Evolutionary conservation across 2,888 invertebrate genomes (phyloP).

Genomic region (Plebejus anna): DNA sequence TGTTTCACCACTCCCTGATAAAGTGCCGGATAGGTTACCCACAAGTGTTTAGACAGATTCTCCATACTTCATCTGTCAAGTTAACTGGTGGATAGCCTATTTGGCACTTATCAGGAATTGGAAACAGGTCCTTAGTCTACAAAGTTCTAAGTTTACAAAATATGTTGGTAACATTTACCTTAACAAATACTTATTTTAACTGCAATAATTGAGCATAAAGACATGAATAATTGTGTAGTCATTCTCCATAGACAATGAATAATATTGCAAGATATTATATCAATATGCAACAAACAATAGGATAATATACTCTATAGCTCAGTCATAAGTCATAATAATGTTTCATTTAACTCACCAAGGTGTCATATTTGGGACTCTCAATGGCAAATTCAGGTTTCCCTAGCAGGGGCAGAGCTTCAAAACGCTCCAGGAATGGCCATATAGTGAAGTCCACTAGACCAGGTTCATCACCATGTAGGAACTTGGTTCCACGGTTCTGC

Average conservation of each 20-base stretch:
- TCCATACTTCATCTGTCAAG: no score
- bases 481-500: conserved; percentile 80
- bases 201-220: background rate
- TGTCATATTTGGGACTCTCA: conserved; percentile 82
- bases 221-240: background rate
- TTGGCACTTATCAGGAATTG: no score
- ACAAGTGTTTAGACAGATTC: no score
- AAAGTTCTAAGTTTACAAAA: background rate
- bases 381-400: conserved; percentile 82
- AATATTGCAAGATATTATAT: background rate
- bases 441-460: conserved; percentile 91
- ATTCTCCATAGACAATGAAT: background rate
- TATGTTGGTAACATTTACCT: background rate
- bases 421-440: conserved; percentile 90
- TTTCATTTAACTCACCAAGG: conserved; percentile 76
- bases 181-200: background rate
- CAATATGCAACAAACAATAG: background rate
- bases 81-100: no score
- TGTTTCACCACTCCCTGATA: no score
- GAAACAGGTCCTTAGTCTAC: no score
- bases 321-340: background rate
- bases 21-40: no score
- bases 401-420: conserved; percentile 77
- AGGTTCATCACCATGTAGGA: conserved; percentile 84
- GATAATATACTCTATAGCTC: background rate